phyloP scores from a whole-genome alignment of 2,888 invertebrate genomes.

The Falcaria lacertinaria region DNA sequence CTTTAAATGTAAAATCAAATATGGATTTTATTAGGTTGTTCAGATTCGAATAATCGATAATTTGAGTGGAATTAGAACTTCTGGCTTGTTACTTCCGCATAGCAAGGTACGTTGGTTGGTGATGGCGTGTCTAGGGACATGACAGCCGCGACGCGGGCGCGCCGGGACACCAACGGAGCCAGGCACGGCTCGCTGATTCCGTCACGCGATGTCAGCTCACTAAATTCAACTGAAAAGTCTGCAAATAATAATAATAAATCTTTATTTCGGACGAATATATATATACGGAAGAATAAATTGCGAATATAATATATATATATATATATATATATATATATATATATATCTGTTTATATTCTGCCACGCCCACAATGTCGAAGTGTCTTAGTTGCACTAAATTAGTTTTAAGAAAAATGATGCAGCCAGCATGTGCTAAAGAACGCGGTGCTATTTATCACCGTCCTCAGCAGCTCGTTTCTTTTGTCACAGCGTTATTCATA shows the following conservation, averaged over 20 bases:
- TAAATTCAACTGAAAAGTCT: constrained; percentile 44
- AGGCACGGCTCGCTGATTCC: constrained; percentile 51
- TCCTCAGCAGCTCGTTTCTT: constrained; percentile 51
- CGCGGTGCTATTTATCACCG: constrained; percentile 46
- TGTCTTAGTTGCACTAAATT: constrained; percentile 24
- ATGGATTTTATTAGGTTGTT: too few relatives aligned
- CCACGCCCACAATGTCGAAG: too few relatives aligned
- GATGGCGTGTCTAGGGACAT: constrained; percentile 67
- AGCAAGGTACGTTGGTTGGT: constrained; percentile 17
- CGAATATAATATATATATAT: background rate
- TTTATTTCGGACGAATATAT: too few relatives aligned
- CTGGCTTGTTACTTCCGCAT: constrained; percentile 22
- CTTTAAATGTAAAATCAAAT: too few relatives aligned
- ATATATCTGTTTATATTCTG: too few relatives aligned
- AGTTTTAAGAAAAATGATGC: constrained; percentile 29
- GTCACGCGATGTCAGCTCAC: constrained; percentile 61
- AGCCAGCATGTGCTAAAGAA: constrained; percentile 31
- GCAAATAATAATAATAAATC: too few relatives aligned
- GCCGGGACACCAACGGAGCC: constrained; percentile 44
- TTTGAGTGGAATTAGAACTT: constrained; percentile 4
- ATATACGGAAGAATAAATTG: too few relatives aligned
- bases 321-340: too few relatives aligned
- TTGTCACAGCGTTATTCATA: constrained; percentile 52
- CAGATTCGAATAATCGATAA: too few relatives aligned
- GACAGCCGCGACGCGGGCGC: constrained; percentile 52